phyloP scores from a whole-genome alignment of 2,113 vertebrate species.

The Myotis davidii region DNA sequence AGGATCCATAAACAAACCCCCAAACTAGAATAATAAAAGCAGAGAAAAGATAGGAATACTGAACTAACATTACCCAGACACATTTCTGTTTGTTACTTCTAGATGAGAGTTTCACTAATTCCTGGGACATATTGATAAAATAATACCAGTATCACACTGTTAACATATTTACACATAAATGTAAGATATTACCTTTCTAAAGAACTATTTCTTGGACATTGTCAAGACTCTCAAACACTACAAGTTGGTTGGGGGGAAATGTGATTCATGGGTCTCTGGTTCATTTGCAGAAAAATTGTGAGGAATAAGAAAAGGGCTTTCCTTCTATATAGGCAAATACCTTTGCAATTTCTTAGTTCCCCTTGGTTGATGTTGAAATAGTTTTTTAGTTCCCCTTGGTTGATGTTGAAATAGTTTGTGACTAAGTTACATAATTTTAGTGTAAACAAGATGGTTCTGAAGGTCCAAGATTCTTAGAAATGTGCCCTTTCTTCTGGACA shows the following conservation, averaged over 20 bases:
- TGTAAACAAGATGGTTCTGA: neutral
- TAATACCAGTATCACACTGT: neutral
- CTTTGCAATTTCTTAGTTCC: neutral
- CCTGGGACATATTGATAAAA: neutral
- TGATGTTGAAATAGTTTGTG: conserved; percentile 34
- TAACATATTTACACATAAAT: neutral
- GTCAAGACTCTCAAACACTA: neutral
- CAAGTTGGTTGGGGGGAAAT: neutral
- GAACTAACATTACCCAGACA: neutral
- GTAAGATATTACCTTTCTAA: no score
- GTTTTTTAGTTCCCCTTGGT: neutral
- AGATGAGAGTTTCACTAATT: neutral
- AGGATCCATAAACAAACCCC: neutral
- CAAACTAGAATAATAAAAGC: neutral
- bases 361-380: neutral
- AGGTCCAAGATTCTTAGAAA: conserved; percentile 21
- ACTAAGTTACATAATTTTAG: neutral
- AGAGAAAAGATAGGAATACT: conserved; percentile 29
- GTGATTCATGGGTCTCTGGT: neutral
- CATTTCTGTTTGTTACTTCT: conserved; percentile 22
- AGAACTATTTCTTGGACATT: neutral
- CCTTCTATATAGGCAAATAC: neutral
- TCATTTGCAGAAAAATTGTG: neutral
- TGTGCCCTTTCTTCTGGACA: neutral
- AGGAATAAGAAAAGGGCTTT: neutral